Conservation (phyloP, 1,140 invertebrate species). For the Hyphantria cunea region DNA sequence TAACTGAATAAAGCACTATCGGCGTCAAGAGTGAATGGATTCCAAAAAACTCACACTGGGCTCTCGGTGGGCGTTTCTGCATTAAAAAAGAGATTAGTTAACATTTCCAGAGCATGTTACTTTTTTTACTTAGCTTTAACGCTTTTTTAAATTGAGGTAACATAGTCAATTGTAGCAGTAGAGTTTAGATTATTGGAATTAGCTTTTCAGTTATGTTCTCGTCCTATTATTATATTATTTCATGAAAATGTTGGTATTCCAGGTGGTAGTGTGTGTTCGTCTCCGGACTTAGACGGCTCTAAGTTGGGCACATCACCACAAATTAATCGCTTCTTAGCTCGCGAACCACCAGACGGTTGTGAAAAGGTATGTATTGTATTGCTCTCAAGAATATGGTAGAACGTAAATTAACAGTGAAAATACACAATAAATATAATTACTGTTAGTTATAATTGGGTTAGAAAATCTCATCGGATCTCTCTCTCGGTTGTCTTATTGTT, state of each 20-base stretch:
- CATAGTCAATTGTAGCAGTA: conserved; percentile 17
- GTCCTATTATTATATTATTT: no score
- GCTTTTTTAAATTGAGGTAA: conserved; percentile 14
- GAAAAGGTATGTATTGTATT: conserved; percentile 84
- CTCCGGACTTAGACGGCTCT: conserved; percentile 76
- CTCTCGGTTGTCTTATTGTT: no score
- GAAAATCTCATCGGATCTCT: no score
- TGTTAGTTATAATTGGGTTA: no score
- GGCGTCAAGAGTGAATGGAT: no score
- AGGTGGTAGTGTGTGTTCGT: conserved; percentile 81
- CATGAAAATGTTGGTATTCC: conserved; percentile 29
- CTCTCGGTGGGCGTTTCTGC: no score
- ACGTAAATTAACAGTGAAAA: no score
- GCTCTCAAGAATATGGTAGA: no score
- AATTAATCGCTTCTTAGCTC: conserved; percentile 91
- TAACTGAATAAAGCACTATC: no score
- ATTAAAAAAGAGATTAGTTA: conserved; percentile 33
- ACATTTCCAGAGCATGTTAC: conserved; percentile 34
- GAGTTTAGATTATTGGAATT: neutral
- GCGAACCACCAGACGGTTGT: conserved; percentile 94
- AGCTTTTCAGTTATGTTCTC: no score
- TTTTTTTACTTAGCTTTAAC: conserved; percentile 25
- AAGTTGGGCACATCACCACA: conserved; percentile 88
- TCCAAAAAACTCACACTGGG: no score
- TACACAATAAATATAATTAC: no score